phyloP scores from a whole-genome alignment of 2,797 vertebrate species.

The Odontamblyopus lacepedii region DNA sequence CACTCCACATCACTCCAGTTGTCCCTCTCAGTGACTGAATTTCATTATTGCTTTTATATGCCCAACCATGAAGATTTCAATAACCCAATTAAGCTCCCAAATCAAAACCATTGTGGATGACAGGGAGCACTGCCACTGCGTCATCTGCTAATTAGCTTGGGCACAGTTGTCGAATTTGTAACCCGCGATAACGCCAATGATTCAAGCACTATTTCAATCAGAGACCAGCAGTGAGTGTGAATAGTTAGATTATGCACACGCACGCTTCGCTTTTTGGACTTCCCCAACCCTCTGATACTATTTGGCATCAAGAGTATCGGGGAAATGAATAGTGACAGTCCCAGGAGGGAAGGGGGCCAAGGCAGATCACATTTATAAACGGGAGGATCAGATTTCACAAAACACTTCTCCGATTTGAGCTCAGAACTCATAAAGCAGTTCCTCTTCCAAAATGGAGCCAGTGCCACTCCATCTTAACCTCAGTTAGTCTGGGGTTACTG shows the following conservation, averaged over 20 bases:
- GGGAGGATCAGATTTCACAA: constrained; percentile 59
- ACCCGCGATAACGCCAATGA: constrained; percentile 27
- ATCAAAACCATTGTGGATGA: constrained; percentile 30
- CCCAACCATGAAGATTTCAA: constrained; percentile 18
- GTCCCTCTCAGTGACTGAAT: constrained; percentile 22
- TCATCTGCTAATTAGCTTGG: constrained; percentile 49
- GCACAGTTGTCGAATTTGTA: constrained; percentile 38
- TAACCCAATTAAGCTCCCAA: constrained; percentile 22
- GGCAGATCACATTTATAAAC: constrained; percentile 60
- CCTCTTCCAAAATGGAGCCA: constrained; percentile 50
- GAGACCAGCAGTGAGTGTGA: constrained; percentile 24
- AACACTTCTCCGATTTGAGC: constrained; percentile 45
- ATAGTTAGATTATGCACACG: constrained; percentile 33
- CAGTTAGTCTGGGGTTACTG: constrained; percentile 33
- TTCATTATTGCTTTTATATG: constrained; percentile 27
- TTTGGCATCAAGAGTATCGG: constrained; percentile 49
- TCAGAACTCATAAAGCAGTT: constrained; percentile 43
- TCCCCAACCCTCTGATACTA: constrained; percentile 32
- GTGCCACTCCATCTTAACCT: constrained; percentile 52
- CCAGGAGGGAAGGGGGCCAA: constrained; percentile 38
- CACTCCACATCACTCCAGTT: constrained; percentile 3
- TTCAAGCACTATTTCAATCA: constrained; percentile 39
- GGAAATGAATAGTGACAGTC: constrained; percentile 62
- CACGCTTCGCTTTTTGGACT: constrained; percentile 29
- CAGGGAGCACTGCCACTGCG: constrained; percentile 17